Base-by-base conservation (phyloP, 2,113 vertebrate genomes). In the Cephalopholis sonnerati region DNA sequence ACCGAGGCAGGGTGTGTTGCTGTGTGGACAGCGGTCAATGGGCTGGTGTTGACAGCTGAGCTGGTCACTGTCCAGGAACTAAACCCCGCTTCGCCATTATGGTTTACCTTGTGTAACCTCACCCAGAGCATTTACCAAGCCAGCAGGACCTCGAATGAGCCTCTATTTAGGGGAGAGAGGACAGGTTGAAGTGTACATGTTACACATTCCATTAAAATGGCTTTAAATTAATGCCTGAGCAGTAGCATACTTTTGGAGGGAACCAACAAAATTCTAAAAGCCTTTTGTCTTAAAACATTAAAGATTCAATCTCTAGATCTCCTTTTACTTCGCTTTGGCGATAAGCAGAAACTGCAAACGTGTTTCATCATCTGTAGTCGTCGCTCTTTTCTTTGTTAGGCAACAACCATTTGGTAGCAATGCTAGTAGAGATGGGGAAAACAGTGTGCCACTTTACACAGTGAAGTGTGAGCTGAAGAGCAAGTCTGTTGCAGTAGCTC, bases 41-140 rank as follows among this genome's bases (percentile, higher is more conserved):
- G 75, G 50, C 63, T 76, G 69, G 61, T 92, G 88, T 77, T 86
- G 83, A 93, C 87, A 92, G 86, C 81, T 81, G 73, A 89, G 84
- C 81, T 24, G 66, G 55, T 87, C 80, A 54, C 62, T 77, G 74
- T 83, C 64, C 69, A 63, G 73, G 32, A 85, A 80, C 62, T 74
- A 77, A 89, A 70, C 32, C 41, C 44, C 51, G 16, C 36, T 65
- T 74, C 17, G 16, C 61, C 74, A 73, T 74, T 66, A 39, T 24
- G 22, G 58, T 84, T 88, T 67, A 74, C 48, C 61, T 73, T 63
- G 62, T 61, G 77, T 83, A 81, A 91, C 77, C 61, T 68, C 74
- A 87, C 62, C 58, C 65, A 54, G 48, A 44, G 59, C 36, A 41
- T 82, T 73, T 81, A 61, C 51, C 63, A 22, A 69, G 36, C 63